Evolutionary conservation across 2,797 vertebrate species (phyloP), one percentile per base, ranked within the genome.

Genomic region (Erethizon dorsatum): DNA sequence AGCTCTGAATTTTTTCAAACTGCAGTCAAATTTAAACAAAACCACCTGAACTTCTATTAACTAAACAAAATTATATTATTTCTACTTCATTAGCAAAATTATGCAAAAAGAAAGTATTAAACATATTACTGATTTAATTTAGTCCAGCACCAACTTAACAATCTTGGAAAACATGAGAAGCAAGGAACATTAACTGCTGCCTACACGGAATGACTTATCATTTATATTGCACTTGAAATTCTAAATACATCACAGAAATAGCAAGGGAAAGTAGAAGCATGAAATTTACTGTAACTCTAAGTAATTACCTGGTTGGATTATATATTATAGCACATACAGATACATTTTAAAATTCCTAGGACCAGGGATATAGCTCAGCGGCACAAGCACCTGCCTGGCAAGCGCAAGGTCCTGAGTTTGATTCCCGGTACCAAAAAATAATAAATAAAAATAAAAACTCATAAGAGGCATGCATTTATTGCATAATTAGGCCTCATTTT

Each of bases 231-330:
- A 50, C 56, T 61, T 86, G 31, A 83, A 97, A 0, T 96, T 97
- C 89, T 18, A n/a, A 69, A 94, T 78, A 28, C 15, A 56, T 56
- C 88, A 67, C 37, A 78, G 95, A 93, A 87, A 83, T 0, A 56
- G 1, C 22, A 95, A 83, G 31, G 52, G 88, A 82, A 90, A 87
- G 61, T 77, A 82, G 0, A 11, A 0, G 71, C 52, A 61, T 97
- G 94, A 91, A 90, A 87, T 69, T 69, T 78, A 63, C 82, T 95
- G 57, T 52, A 65, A 63, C 10, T 97, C 31, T 13, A 77, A 67
- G 75, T 94, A 93, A 83, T 93, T 85, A 92, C n/a, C 57, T 91
- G 41, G 56, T 69, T 96, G 86, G 28, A 28, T 88, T 96, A 84
- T 90, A 18, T 78, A 80, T 69, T 78, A 6, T 33, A 57, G 26